Base-by-base conservation (phyloP, 2,888 invertebrate genomes). In the Drosophila seclusa region DNA sequence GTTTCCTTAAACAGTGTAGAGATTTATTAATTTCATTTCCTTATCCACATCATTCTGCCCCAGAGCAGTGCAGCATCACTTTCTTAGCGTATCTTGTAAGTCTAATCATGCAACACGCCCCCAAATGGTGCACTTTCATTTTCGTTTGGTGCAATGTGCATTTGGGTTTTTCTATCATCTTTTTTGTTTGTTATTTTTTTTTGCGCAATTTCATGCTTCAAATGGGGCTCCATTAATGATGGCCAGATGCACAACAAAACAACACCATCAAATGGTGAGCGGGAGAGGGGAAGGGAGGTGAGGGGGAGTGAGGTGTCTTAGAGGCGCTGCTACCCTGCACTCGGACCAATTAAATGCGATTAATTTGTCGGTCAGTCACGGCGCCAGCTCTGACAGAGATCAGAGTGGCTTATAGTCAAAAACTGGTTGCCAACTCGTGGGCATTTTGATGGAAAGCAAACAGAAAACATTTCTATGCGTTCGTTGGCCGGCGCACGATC, bases 311-410 rank as follows among this genome's bases (percentile, higher is more conserved):
- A 57, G 57, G 54, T 61, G 69, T 73, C 73, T 80, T 64, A 62
- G 21, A 69, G 68, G 65, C 64, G 62, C 55, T 63, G 66, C 59
- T 65, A 67, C 64, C 63, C 69, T 75, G 66, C 59, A 60, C 53
- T 53, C 68, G 73, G 71, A 52, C 73, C 77, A 89, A 89, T 89
- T 87, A 87, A 87, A 82, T 68, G 74, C 86, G 87, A 83, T 87
- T 90, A 87, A 86, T 88, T 88, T 82, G 87, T 83, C 75, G 82
- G 77, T 77, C 85, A 75, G 72, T 73, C 69, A 64, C 76, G 75
- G 78, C 76, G 68, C 59, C 78, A 67, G 48, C 62, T 34, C 36
- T 32, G 45, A 18, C 54, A 5, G 36, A 52, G 60, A 29, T 52
- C 52, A 36, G 59, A 42, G 53, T 16, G 27, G 54, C 21, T 36